A percentile compares a stretch with the other conserved stretches of the same genome.
Conservation (phyloP, 2,113 vertebrate species). For the Pollachius pollachius region DNA sequence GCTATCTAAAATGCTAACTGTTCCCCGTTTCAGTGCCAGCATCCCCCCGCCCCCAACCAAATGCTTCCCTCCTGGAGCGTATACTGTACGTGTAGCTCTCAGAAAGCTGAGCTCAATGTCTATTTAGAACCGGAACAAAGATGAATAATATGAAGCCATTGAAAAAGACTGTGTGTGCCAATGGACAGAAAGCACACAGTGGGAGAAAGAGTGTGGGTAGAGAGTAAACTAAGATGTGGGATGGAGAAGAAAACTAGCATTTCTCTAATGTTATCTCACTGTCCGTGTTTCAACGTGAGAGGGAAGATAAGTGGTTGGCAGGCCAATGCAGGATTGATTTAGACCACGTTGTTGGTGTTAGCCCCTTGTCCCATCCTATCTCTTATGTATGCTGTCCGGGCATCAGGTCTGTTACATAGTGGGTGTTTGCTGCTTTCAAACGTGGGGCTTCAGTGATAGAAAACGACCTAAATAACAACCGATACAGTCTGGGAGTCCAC, state of each 20-base stretch:
- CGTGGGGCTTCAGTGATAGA: background rate
- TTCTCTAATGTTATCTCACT: slow-evolving; percentile 37
- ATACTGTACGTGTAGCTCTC: background rate
- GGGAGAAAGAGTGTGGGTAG: slow-evolving; percentile 36
- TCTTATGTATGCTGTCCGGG: background rate
- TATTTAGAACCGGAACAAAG: no score
- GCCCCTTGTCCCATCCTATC: slow-evolving; percentile 6
- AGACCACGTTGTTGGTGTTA: slow-evolving; percentile 21
- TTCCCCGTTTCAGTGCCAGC: slow-evolving; percentile 34
- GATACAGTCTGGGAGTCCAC: no score
- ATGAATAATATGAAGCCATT: no score
- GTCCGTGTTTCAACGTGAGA: slow-evolving; percentile 17
- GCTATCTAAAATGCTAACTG: slow-evolving; percentile 46
- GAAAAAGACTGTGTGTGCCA: no score
- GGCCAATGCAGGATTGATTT: slow-evolving; percentile 10
- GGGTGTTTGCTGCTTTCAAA: background rate
- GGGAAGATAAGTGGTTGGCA: no score
- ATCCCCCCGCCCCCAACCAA: slow-evolving; percentile 43
- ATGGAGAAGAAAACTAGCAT: slow-evolving; percentile 33
- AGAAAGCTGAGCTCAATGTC: background rate
- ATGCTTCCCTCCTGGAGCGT: background rate
- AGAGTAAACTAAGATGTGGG: slow-evolving; percentile 41
- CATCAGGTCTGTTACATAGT: background rate
- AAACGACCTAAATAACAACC: no score
- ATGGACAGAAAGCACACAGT: slow-evolving; percentile 16